A percentile compares a stretch with the other conserved stretches of the same genome.
phyloP scores from a whole-genome alignment of 2,797 vertebrate genomes.

The Spondyliosoma cantharus region DNA sequence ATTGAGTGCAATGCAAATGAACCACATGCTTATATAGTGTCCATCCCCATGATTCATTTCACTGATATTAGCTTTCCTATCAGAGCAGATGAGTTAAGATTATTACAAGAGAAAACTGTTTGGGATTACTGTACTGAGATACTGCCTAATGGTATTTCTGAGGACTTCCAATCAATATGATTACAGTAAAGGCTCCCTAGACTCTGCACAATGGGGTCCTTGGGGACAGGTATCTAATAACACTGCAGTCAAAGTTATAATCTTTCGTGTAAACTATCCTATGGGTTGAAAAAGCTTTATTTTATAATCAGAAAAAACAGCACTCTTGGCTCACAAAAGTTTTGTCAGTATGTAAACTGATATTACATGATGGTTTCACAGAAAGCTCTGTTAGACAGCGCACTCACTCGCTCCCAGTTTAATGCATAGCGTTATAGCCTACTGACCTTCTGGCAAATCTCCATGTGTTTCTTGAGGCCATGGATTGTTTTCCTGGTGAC shows the following conservation, averaged over 20 bases:
- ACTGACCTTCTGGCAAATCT: constrained; percentile 96
- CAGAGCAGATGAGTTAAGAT: constrained; percentile 25
- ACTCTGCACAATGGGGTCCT: constrained; percentile 45
- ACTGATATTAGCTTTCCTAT: constrained; percentile 41
- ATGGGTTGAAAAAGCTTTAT: constrained; percentile 26
- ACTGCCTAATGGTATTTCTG: constrained; percentile 53
- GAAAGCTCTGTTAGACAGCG: too few relatives aligned
- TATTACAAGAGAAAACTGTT: constrained; percentile 39
- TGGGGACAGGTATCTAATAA: constrained; percentile 63
- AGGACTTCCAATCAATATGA: constrained; percentile 70
- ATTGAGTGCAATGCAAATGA: constrained; percentile 44
- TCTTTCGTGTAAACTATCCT: constrained; percentile 26
- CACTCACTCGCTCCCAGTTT: neutral
- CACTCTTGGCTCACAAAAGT: neutral
- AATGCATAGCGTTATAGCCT: neutral
- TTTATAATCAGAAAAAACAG: constrained; percentile 11
- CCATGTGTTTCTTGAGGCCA: constrained; percentile 98
- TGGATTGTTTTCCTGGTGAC: constrained; percentile 94
- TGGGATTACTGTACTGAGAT: constrained; percentile 36
- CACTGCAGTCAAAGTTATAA: constrained; percentile 52
- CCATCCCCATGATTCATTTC: constrained; percentile 26
- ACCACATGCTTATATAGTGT: constrained; percentile 16
- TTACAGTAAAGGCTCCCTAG: constrained; percentile 68
- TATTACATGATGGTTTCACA: neutral
- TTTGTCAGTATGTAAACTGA: constrained; percentile 12